Conservation (phyloP, 2,113 vertebrate species). For the Melanostigma gelatinosum region DNA sequence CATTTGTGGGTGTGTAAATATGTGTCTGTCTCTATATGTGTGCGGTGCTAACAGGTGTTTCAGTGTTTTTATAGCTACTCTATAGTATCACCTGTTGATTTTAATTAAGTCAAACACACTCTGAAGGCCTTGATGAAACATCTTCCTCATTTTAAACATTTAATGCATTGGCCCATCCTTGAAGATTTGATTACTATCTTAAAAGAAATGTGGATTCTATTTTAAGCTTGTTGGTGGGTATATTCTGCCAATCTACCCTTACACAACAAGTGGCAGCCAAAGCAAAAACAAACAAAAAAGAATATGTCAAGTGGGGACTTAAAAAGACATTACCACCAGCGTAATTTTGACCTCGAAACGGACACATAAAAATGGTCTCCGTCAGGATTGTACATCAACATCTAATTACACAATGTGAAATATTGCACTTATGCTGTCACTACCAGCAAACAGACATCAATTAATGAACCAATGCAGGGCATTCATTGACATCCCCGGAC, state of each 20-base stretch:
- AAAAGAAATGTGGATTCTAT: background rate
- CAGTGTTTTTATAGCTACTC: background rate
- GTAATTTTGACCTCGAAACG: constrained; percentile 37
- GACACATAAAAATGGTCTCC: constrained; percentile 32
- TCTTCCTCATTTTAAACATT: background rate
- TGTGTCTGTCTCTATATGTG: constrained; percentile 4
- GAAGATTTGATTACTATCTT: background rate
- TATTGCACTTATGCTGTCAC: constrained; percentile 48
- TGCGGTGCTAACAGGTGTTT: background rate
- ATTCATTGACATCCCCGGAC: constrained; percentile 16
- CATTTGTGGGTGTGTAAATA: constrained; percentile 2
- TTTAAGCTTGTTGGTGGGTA: background rate
- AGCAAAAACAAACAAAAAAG: background rate
- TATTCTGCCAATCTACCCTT: background rate
- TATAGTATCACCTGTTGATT: background rate
- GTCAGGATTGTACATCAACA: background rate
- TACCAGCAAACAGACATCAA: constrained; percentile 4
- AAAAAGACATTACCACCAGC: constrained; percentile 5
- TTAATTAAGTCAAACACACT: background rate
- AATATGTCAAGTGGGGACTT: constrained; percentile 10
- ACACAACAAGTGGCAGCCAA: background rate
- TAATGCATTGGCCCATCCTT: background rate
- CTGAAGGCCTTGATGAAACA: background rate
- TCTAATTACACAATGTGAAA: constrained; percentile 34
- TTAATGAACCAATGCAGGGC: background rate